Evolutionary conservation across 2,888 invertebrate species (phyloP), one percentile per base, ranked within the genome.

Genomic region (Orgyia antiqua): DNA sequence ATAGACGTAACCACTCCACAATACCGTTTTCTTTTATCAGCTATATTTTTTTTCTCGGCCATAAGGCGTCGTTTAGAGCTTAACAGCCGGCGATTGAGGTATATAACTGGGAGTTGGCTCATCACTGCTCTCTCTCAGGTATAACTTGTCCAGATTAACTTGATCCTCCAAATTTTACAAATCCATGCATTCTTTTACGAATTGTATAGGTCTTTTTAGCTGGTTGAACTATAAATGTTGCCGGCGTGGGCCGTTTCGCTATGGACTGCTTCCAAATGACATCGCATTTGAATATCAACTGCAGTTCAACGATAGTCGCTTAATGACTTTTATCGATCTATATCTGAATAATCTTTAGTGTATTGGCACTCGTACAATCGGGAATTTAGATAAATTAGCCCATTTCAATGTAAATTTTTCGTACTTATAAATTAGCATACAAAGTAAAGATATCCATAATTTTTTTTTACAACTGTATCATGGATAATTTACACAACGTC

Each of bases 241-340:
- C 60, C 56, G 50, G 52, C 55, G 56, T 58, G 49, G 57, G 58
- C 60, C 60, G 59, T 53, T 58, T 46, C 48, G 49, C 61, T 58
- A 67, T 76, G 76, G 76, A 75, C 61, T 64, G 62, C 68, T 70
- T 80, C 75, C 75, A 80, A 79, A 76, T 78, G 69, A 65, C 71
- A 68, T 71, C 67, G 58, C 65, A 77, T 80, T 77, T 78, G 76
- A 76, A 78, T 78, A 69, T 61, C 53, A 52, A 64, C 58, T 69
- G 71, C 76, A 71, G 54, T 68, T 68, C 51, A 44, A 56, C 54
- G 63, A 71, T 71, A 65, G 61, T 49, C 59, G 49, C 60, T 61
- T 70, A 75, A 76, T 67, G 68, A 64, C 63, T 69, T 68, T 66
- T 62, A 64, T 68, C 58, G 64, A 65, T 62, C 33, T 26, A 25